phyloP scores from a whole-genome alignment of 2,888 invertebrate species.

The Polydrusus pterygomalis region DNA sequence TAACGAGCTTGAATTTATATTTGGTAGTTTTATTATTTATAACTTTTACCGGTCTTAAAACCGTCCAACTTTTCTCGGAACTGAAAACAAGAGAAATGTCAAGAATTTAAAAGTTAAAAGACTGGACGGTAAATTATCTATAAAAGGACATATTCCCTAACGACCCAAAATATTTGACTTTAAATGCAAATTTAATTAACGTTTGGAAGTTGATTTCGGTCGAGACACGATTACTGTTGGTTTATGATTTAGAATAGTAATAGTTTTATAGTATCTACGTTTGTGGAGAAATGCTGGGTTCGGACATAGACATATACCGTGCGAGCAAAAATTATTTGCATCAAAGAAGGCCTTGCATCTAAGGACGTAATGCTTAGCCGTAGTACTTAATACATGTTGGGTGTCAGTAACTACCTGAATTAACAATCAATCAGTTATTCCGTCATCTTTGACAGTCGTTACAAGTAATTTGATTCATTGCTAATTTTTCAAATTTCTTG shows the following conservation, averaged over 20 bases:
- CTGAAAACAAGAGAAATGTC: constrained; percentile 49
- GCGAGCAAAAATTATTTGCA: no score
- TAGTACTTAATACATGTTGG: no score
- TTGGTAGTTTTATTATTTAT: constrained; percentile 56
- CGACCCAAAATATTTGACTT: constrained; percentile 53
- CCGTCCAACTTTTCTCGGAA: constrained; percentile 51
- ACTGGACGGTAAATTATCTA: constrained; percentile 53
- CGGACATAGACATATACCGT: no score
- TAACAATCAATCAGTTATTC: no score
- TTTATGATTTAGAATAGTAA: constrained; percentile 23
- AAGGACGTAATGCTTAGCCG: no score
- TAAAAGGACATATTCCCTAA: constrained; percentile 50
- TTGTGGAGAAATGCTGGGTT: no score
- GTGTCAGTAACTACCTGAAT: no score
- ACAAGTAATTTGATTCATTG: no score
- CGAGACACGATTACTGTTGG: constrained; percentile 33
- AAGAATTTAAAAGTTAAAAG: constrained; percentile 53
- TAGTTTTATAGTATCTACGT: constrained; percentile 13
- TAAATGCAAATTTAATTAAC: constrained; percentile 55
- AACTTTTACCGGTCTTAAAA: constrained; percentile 53
- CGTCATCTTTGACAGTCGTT: no score
- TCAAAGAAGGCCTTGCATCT: no score
- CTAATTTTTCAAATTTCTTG: no score
- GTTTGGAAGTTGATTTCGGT: constrained; percentile 32
- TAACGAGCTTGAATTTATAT: constrained; percentile 55